A percentile compares a stretch with the other conserved stretches of the same genome.
These are phyloP conservation scores for Spongilla lacustris DNA, from an alignment of 37 sponge, comb jelly and placozoan genomes.

Conservation along the genomic window DNA sequence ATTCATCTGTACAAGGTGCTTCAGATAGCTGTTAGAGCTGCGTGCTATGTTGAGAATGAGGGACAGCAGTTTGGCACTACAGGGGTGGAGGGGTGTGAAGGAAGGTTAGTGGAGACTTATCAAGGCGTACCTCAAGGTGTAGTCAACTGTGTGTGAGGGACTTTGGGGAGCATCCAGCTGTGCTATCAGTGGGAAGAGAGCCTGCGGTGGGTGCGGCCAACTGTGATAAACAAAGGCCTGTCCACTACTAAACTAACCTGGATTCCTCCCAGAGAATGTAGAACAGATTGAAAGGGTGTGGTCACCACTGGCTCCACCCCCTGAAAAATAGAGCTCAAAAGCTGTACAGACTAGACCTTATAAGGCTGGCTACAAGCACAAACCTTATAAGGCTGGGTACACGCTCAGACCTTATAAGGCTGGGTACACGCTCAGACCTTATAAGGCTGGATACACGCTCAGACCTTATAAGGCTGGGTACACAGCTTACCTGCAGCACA, in stretches of 20 bases:
- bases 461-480: no score
- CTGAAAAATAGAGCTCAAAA: slow-evolving; percentile 33
- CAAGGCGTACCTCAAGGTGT: slow-evolving; percentile 54
- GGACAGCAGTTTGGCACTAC: slow-evolving; percentile 50
- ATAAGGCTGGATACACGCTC: no score
- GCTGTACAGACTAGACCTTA: no score
- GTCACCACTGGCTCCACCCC: slow-evolving; percentile 86
- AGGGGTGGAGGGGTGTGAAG: no score
- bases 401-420: no score
- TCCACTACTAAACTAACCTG: slow-evolving; percentile 54
- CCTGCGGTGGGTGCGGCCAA: slow-evolving; percentile 19
- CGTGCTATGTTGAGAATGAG: slow-evolving; percentile 61
- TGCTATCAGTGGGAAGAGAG: slow-evolving; percentile 74
- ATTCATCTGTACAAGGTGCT: slow-evolving; percentile 53
- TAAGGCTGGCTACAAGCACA: no score
- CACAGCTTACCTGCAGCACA: slow-evolving; percentile 68
- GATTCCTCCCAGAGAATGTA: slow-evolving; percentile 86
- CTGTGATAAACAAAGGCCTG: not conserved
- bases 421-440: not conserved
- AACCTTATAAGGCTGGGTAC: no score
- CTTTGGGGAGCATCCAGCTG: slow-evolving; percentile 71
- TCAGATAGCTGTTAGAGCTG: slow-evolving; percentile 46
- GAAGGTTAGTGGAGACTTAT: no score
- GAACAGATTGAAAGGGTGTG: slow-evolving; percentile 68
- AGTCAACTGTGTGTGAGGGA: slow-evolving; percentile 20